Percentiles rank a stretch among this genome's conserved stretches.
phyloP scores from a whole-genome alignment of 2,888 invertebrate species.

The Heteropelma amictum region DNA sequence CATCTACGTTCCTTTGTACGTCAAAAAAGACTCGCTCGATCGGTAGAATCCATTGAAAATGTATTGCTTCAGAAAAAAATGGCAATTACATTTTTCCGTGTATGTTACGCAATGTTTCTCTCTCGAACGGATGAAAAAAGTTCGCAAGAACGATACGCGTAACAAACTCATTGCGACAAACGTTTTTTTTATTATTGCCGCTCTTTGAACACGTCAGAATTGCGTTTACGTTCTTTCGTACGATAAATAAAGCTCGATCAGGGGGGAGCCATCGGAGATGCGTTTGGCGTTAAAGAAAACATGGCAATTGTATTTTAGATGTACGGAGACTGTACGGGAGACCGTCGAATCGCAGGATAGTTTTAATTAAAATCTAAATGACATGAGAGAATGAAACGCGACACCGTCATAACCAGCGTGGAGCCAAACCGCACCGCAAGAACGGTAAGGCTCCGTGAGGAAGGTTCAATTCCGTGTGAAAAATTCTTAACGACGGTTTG shows the following conservation, averaged over 20 bases:
- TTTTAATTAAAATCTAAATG: slow-evolving; percentile 65
- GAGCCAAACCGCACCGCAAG: slow-evolving; percentile 75
- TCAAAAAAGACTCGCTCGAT: no score
- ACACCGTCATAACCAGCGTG: slow-evolving; percentile 76
- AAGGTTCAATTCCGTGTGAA: slow-evolving; percentile 14
- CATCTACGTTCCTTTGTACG: no score
- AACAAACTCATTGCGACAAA: no score
- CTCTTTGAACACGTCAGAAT: no score
- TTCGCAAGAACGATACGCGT: no score
- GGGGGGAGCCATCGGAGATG: no score
- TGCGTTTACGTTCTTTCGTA: background rate
- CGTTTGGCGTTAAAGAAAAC: background rate
- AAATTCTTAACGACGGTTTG: background rate
- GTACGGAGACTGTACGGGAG: slow-evolving; percentile 63
- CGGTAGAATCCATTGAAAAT: no score
- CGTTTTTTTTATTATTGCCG: background rate
- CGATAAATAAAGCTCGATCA: background rate
- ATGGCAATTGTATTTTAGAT: slow-evolving; percentile 67
- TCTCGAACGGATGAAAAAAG: no score
- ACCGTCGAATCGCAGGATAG: slow-evolving; percentile 61
- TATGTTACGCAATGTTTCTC: no score
- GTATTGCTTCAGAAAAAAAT: no score
- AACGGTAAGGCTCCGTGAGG: slow-evolving; percentile 71
- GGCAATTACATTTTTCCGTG: no score
- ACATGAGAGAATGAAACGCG: slow-evolving; percentile 77